Evolutionary conservation across 2,113 vertebrate species (phyloP).

Genomic region (Leucosticte australis): DNA sequence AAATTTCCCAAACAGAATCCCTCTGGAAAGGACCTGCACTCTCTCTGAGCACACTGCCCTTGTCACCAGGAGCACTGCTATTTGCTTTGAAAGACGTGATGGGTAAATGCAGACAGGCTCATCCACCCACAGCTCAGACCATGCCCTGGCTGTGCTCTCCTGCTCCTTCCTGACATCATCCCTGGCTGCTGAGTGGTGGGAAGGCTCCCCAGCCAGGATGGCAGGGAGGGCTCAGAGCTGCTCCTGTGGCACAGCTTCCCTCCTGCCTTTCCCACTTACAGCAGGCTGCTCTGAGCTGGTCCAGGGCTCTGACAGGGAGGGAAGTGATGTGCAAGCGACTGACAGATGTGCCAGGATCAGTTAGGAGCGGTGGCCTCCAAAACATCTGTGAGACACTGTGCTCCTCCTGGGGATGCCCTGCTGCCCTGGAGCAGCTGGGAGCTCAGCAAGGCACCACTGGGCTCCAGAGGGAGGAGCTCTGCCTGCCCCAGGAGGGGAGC

Average conservation of each 20-base stretch:
- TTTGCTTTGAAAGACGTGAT: background rate
- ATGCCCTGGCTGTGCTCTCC: background rate
- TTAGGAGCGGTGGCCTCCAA: background rate
- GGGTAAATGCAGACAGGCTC: background rate
- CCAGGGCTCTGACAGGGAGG: background rate
- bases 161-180: background rate
- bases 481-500: background rate
- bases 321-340: background rate
- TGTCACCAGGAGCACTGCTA: background rate
- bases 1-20: conserved; percentile 28
- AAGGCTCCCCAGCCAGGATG: background rate
- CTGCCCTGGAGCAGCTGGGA: background rate
- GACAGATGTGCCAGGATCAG: background rate
- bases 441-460: background rate
- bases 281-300: background rate
- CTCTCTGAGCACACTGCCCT: background rate
- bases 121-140: background rate
- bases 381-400: background rate
- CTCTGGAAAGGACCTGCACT: background rate
- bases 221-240: background rate
- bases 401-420: background rate
- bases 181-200: rapidly evolving
- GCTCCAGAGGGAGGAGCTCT: background rate
- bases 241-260: background rate
- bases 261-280: background rate